phyloP scores from a whole-genome alignment of 2,113 vertebrate genomes.

The Scartelaos histophorus region DNA sequence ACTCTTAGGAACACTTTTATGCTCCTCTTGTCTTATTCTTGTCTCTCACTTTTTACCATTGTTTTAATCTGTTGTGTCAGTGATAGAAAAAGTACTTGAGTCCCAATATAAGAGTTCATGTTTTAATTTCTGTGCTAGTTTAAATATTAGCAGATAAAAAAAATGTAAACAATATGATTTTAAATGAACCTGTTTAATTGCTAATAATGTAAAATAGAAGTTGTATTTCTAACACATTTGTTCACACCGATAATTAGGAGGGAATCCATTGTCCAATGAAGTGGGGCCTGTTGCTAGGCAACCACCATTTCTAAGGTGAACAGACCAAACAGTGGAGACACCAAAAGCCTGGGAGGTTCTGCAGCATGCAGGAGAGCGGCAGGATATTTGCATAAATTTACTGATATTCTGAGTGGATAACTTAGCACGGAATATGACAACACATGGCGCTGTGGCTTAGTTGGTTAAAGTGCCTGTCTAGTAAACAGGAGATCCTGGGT shows the following conservation, averaged over 20 bases:
- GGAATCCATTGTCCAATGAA: conserved; percentile 59
- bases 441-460: background rate
- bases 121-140: background rate
- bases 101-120: background rate
- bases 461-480: conserved; percentile 1
- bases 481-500: background rate
- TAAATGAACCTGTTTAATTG: background rate
- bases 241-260: conserved; percentile 56
- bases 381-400: background rate
- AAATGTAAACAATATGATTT: background rate
- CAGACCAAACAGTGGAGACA: too few relatives aligned
- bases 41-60: conserved; percentile 8
- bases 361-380: conserved; percentile 28
- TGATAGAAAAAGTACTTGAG: background rate
- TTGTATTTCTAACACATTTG: conserved; percentile 7
- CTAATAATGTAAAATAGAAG: background rate
- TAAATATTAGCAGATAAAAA: background rate
- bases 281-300: conserved; percentile 69
- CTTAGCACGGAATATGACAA: background rate
- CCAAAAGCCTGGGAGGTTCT: conserved; percentile 27
- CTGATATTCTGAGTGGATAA: background rate
- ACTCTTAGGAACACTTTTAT: conserved; percentile 1
- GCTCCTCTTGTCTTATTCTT: background rate
- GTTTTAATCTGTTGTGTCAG: background rate
- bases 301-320: conserved; percentile 69